phyloP scores from a whole-genome alignment of 1,140 invertebrate species.

The Trichomalopsis sarcophagae region DNA sequence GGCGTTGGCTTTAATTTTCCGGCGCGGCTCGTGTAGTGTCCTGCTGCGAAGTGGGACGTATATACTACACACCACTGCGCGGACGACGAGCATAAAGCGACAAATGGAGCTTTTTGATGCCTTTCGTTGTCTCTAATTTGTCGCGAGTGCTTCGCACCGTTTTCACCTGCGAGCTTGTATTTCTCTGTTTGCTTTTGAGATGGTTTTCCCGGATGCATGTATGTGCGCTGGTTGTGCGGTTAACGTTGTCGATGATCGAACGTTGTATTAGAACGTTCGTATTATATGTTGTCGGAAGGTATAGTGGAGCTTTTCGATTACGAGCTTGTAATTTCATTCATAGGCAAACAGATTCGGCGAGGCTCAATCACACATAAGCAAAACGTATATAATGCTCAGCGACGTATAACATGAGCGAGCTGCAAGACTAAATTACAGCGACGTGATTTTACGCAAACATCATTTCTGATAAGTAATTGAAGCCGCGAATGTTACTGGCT shows the following conservation, averaged over 20 bases:
- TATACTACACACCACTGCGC: too few relatives aligned
- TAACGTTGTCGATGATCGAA: neutral
- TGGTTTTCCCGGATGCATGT: neutral
- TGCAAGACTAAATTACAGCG: neutral
- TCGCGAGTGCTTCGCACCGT: neutral
- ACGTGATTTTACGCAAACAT: neutral
- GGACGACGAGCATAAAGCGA: neutral
- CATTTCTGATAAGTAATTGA: neutral
- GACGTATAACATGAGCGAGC: too few relatives aligned
- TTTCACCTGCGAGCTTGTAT: neutral
- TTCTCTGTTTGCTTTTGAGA: neutral
- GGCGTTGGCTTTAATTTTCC: conserved; percentile 21
- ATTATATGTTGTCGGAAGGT: neutral
- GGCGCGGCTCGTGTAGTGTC: neutral
- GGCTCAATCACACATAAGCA: too few relatives aligned
- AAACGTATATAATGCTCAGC: too few relatives aligned
- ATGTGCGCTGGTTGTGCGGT: neutral
- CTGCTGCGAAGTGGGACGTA: neutral
- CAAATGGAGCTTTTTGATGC: neutral
- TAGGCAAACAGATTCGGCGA: neutral
- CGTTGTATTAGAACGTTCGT: neutral
- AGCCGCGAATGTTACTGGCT: neutral
- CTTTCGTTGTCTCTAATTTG: neutral
- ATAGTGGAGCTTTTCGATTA: neutral
- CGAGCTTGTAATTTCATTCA: neutral